phyloP scores from a whole-genome alignment of 2,888 invertebrate species.

The Acrobasis repandana region DNA sequence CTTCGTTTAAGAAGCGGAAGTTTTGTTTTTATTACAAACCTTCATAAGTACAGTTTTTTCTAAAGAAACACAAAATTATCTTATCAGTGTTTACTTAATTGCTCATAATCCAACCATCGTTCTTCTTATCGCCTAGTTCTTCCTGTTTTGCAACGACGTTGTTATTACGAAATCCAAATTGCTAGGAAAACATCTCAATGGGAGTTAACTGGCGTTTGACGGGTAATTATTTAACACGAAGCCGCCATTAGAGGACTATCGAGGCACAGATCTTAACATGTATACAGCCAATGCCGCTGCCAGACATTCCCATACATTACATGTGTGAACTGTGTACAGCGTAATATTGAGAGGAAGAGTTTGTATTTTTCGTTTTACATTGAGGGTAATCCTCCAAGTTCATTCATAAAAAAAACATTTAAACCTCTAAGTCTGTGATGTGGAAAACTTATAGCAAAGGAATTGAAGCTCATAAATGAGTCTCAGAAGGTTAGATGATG shows the following conservation, averaged over 20 bases:
- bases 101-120: background rate
- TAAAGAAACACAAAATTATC: background rate
- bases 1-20: no score
- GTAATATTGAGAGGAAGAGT: background rate
- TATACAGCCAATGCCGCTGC: slow-evolving; percentile 10
- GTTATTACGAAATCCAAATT: slow-evolving; percentile 6
- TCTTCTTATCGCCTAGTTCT: background rate
- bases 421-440: no score
- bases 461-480: no score
- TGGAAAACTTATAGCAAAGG: no score
- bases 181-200: slow-evolving; percentile 13
- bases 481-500: no score
- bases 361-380: no score
- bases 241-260: slow-evolving; percentile 12
- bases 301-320: background rate
- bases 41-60: no score
- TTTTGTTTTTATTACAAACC: no score
- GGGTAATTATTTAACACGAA: slow-evolving; percentile 10
- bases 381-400: no score
- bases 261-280: slow-evolving; percentile 2
- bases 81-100: background rate
- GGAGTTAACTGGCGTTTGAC: slow-evolving; percentile 14
- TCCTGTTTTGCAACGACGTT: background rate
- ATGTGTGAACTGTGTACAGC: slow-evolving; percentile 4
- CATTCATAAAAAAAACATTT: no score